A percentile compares a stretch with the other conserved stretches of the same genome.
Conservation (phyloP, 2,888 invertebrate genomes). For the Acronicta psi region DNA sequence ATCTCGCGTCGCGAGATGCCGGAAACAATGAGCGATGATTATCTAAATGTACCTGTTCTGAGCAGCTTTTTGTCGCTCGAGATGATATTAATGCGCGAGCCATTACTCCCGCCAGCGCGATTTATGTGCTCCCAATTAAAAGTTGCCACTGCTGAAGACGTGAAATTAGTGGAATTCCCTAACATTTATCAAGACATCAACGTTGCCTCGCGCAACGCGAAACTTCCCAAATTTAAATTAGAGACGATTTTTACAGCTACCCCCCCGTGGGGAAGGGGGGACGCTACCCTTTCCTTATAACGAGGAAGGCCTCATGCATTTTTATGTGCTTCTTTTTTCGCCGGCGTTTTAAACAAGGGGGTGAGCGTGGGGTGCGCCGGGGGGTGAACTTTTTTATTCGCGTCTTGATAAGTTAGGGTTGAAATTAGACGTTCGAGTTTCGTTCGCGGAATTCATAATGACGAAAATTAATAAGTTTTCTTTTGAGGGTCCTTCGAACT, state of each 20-base stretch:
- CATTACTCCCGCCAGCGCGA: conserved; percentile 78
- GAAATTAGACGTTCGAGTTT: conserved; percentile 90
- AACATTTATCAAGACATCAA: conserved; percentile 89
- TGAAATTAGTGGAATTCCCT: conserved; percentile 87
- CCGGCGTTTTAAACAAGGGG: conserved; percentile 90
- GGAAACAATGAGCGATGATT: conserved; percentile 85
- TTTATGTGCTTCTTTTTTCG: conserved; percentile 90
- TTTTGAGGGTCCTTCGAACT: conserved; percentile 83
- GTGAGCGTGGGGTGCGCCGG: conserved; percentile 84
- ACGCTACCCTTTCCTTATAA: conserved; percentile 89
- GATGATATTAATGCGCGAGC: conserved; percentile 82
- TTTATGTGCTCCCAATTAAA: conserved; percentile 88
- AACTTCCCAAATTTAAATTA: conserved; percentile 90
- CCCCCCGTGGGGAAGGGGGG: conserved; percentile 79
- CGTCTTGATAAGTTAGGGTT: conserved; percentile 90
- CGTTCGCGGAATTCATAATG: conserved; percentile 89
- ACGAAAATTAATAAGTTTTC: conserved; percentile 89
- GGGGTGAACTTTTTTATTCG: conserved; percentile 89
- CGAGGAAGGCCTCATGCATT: conserved; percentile 90
- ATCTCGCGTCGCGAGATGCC: conserved; percentile 59
- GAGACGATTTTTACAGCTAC: conserved; percentile 89
- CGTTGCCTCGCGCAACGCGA: conserved; percentile 85
- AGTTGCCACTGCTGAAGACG: conserved; percentile 84
- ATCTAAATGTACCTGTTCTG: conserved; percentile 78
- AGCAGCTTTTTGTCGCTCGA: conserved; percentile 82